Evolutionary conservation across 2,113 vertebrate species (phyloP).

Genomic region (Eurystomus gularis): DNA sequence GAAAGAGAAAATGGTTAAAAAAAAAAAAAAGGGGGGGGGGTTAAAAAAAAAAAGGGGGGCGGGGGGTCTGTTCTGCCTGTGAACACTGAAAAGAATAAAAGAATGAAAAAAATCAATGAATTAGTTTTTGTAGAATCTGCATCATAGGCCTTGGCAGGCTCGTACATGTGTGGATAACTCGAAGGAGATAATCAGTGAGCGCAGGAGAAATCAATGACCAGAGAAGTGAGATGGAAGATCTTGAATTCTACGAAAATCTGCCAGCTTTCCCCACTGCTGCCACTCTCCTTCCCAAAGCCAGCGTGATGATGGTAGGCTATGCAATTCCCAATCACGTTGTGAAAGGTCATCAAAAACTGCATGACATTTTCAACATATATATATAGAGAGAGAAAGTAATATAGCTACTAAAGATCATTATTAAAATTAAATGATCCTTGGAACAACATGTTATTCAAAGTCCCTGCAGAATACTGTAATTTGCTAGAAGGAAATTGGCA

Average conservation of each 20-base stretch:
- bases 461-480: background rate
- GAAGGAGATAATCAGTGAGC: background rate
- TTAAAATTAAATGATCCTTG: conserved; percentile 18
- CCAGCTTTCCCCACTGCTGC: background rate
- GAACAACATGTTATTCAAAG: background rate
- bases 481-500: conserved; percentile 4
- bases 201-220: background rate
- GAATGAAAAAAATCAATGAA: background rate
- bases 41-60: background rate
- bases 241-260: background rate
- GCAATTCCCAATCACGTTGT: background rate
- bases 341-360: background rate
- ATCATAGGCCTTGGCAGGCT: background rate
- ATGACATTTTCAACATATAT: background rate
- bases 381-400: too few species aligned
- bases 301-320: background rate
- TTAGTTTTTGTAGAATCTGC: background rate
- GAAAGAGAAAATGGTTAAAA: background rate
- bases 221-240: background rate
- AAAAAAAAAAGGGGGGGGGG: background rate
- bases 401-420: background rate
- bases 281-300: background rate
- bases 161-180: background rate
- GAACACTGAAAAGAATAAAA: background rate
- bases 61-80: background rate